These are phyloP conservation scores for Drosophila diplacantha DNA, from an alignment of 2,888 invertebrate genomes.

Conservation along the genomic window DNA sequence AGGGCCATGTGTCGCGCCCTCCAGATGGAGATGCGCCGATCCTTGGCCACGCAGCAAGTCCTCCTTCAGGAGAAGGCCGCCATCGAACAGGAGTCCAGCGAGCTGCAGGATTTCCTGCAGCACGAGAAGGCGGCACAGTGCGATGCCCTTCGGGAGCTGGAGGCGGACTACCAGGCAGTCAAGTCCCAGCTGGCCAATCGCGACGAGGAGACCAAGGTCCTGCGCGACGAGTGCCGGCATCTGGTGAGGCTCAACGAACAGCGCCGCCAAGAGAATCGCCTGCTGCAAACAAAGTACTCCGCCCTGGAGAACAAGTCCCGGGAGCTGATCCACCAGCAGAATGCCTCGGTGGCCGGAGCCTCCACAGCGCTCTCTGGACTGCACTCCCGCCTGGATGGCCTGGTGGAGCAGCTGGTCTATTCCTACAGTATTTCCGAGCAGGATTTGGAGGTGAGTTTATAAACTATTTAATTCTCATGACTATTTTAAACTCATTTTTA, in stretches of 20 bases:
- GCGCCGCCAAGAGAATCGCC: conserved; percentile 84
- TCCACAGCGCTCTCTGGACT: conserved; percentile 84
- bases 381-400: conserved; percentile 83
- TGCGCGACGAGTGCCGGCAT: conserved; percentile 88
- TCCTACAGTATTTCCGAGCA: conserved; percentile 87
- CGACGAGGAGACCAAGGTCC: conserved; percentile 80
- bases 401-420: conserved; percentile 85
- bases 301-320: conserved; percentile 82
- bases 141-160: conserved; percentile 88
- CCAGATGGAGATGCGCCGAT: conserved; percentile 84
- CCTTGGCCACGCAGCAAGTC: conserved; percentile 83
- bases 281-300: conserved; percentile 82
- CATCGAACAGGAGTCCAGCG: conserved; percentile 87
- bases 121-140: conserved; percentile 89
- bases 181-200: conserved; percentile 78
- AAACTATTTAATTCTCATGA: neutral
- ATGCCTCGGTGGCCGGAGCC: conserved; percentile 84
- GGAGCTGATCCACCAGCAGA: conserved; percentile 83
- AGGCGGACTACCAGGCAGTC: conserved; percentile 77
- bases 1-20: conserved; percentile 84
- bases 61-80: conserved; percentile 87
- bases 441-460: conserved; percentile 82
- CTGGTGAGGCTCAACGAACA: conserved; percentile 89
- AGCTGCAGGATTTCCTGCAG: conserved; percentile 92
- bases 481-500: neutral